Conservation (phyloP, 1,140 invertebrate genomes). For the Cydia amplana region DNA sequence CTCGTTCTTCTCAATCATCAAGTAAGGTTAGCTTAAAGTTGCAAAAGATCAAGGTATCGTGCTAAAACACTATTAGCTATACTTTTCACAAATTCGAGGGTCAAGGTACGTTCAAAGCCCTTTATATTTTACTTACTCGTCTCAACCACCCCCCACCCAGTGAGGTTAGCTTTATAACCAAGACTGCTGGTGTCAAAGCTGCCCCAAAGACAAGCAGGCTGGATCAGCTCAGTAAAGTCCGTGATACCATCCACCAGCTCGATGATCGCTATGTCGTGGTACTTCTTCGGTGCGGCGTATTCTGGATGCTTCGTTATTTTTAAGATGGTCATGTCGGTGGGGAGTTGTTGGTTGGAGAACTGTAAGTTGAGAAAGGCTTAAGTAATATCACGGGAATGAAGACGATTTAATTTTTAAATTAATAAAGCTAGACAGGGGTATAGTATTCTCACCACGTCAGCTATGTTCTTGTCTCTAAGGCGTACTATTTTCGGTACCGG, state of each 20-base stretch:
- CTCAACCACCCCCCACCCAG: conserved; percentile 50
- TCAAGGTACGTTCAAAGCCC: neutral
- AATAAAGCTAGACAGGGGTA: too few relatives aligned
- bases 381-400: too few relatives aligned
- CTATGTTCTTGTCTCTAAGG: conserved; percentile 49
- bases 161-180: conserved; percentile 39
- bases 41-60: too few relatives aligned
- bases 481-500: conserved; percentile 49
- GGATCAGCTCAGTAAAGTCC: conserved; percentile 37
- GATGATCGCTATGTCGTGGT: conserved; percentile 73
- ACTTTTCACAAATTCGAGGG: neutral
- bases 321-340: neutral
- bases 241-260: conserved; percentile 44
- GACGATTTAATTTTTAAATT: too few relatives aligned
- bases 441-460: conserved; percentile 46
- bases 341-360: neutral
- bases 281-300: conserved; percentile 68
- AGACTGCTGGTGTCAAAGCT: conserved; percentile 33
- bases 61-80: too few relatives aligned
- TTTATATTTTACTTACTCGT: conserved; percentile 34
- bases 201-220: conserved; percentile 52
- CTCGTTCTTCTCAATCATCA: too few relatives aligned
- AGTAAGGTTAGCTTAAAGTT: too few relatives aligned
- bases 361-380: neutral
- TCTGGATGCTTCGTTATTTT: conserved; percentile 65